phyloP scores from a whole-genome alignment of 1,140 invertebrate species.

The Bombus huntii region DNA sequence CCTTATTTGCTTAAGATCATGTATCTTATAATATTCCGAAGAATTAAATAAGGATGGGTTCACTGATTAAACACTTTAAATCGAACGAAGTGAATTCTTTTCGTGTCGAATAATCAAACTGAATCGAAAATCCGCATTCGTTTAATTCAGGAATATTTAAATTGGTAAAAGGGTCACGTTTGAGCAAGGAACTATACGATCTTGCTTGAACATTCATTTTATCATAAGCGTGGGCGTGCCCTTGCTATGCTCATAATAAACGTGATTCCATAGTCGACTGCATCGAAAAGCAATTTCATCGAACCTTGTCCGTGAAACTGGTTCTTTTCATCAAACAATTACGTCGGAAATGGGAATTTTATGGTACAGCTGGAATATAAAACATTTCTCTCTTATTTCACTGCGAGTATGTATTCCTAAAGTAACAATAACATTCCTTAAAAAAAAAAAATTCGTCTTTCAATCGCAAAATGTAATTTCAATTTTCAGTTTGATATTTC shows the following conservation, averaged over 20 bases:
- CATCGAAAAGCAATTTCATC: slow-evolving; percentile 22
- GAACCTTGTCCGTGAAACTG: slow-evolving; percentile 14
- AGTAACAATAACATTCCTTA: background rate
- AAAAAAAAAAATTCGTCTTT: background rate
- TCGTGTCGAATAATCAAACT: background rate
- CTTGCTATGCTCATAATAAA: slow-evolving; percentile 35
- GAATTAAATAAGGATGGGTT: background rate
- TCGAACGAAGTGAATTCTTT: background rate
- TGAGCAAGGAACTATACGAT: slow-evolving; percentile 6
- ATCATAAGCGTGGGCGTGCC: slow-evolving; percentile 43
- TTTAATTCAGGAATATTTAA: background rate
- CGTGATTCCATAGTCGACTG: slow-evolving; percentile 12
- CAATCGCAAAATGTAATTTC: too few species aligned
- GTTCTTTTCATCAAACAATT: background rate
- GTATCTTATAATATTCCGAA: too few species aligned
- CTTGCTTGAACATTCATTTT: slow-evolving; percentile 41
- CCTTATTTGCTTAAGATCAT: background rate
- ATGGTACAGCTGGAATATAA: background rate
- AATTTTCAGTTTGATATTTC: too few species aligned
- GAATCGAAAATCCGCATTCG: background rate
- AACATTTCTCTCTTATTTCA: background rate
- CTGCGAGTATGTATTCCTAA: background rate
- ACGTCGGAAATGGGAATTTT: background rate
- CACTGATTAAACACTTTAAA: background rate
- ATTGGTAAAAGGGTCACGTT: background rate